Base-by-base conservation (phyloP, 2,888 invertebrate species). In the Myopa tessellatipennis region DNA sequence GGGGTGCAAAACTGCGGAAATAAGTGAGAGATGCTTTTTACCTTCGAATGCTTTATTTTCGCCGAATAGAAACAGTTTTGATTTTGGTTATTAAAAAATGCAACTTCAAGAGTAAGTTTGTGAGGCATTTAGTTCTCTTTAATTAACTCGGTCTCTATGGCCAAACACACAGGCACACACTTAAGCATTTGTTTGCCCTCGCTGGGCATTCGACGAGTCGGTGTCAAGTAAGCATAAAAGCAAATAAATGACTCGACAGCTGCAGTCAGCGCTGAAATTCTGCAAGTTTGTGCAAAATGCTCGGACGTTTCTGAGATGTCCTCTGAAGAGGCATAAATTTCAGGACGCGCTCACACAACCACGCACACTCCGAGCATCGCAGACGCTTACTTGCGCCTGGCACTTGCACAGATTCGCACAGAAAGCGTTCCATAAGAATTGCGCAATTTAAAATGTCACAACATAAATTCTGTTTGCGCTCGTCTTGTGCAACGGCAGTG, bases 391-490 rank as follows among this genome's bases (percentile, higher is more conserved):
- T 69, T 69, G 69, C 69, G 69, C 69, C 52, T 69, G 69, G 50
- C 69, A 84, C 83, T 82, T 78, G 79, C 82, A 81, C 82, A 77
- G 79, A 76, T 63, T 70, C 71, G 71, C 63, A 77, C 80, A n/a
- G 63, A 80, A 82, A 88, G 85, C 87, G 87, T 88, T 88, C 88
- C 85, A 88, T 88, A 88, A 88, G 87, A 88, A 88, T 87, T 87
- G 87, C 88, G 86, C 88, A 88, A 86, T 89, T 89, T 87, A 85
- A 88, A 87, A 85, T 88, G 89, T 89, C 88, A 88, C 88, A 88
- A 88, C 88, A 88, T 88, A 88, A 88, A 88, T 88, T 88, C 85
- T 85, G 84, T 85, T 84, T 87, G 85, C 84, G 83, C 83, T 86
- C 83, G 85, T 83, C 85, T 84, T 85, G 83, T 85, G 85, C 86